These are phyloP conservation scores for Drosophila atripex DNA, from an alignment of 2,888 invertebrate genomes.

Conservation along the genomic window DNA sequence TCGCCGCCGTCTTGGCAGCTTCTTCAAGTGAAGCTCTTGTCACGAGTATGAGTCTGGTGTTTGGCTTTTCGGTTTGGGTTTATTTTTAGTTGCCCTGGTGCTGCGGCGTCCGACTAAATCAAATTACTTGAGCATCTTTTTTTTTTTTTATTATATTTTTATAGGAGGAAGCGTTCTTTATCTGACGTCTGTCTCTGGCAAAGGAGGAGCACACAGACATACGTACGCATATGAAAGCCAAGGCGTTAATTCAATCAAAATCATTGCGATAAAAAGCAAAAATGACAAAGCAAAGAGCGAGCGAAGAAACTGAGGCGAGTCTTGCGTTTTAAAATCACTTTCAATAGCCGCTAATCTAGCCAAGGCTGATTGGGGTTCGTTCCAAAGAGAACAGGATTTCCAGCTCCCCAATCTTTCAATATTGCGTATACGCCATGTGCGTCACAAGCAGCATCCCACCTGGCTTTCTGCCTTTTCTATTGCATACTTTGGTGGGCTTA, in stretches of 20 bases:
- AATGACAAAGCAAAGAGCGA: constrained; percentile 25
- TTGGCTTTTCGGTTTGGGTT: constrained; percentile 19
- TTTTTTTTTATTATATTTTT: constrained; percentile 38
- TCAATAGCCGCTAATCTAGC: constrained; percentile 10
- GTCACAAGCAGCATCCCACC: not conserved
- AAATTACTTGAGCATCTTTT: constrained; percentile 47
- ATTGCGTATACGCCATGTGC: constrained; percentile 26
- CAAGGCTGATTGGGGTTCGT: constrained; percentile 7
- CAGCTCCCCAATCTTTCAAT: not conserved
- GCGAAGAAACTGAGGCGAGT: constrained; percentile 23
- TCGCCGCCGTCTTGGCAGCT: constrained; percentile 24
- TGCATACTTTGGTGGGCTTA: constrained; percentile 59
- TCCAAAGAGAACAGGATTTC: not conserved
- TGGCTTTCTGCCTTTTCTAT: constrained; percentile 17
- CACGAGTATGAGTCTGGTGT: constrained; percentile 35
- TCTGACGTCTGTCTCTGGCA: constrained; percentile 18
- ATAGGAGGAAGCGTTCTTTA: constrained; percentile 41
- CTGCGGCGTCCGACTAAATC: constrained; percentile 41
- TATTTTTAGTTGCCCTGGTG: constrained; percentile 31
- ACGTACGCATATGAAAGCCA: constrained; percentile 30
- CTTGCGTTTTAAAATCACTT: constrained; percentile 27
- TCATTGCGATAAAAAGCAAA: constrained; percentile 62
- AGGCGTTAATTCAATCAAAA: constrained; percentile 77
- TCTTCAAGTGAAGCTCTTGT: constrained; percentile 51
- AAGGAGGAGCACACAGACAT: constrained; percentile 7